Base-by-base conservation (phyloP, 1,140 invertebrate genomes). In the Pygmarrhopalites habei region DNA sequence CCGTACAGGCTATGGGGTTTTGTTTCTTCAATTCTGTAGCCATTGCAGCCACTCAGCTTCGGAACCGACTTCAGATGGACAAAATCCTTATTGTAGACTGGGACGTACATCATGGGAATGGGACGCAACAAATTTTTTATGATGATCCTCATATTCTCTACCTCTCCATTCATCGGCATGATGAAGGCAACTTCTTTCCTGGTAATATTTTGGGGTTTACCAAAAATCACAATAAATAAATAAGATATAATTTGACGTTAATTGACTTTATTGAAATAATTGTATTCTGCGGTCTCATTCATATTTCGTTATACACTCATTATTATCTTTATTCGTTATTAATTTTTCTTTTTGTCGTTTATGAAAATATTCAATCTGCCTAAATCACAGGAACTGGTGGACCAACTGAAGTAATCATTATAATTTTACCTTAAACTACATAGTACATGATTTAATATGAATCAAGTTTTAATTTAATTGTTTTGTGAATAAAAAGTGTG, bases 21-120 rank as follows among this genome's bases (percentile, higher is more conserved):
- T 99, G 97, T 77, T 99, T 97, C 81, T 99, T 99, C 79, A 99
- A 99, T 80, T 95, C 95, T 41, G 86, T 99, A n/a, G 93, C 95
- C 12, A 91, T 99, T 69, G 93, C 96, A 26, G 92, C 95, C 30
- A 86, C 90, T 73, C 80, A 94, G 58, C 77, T 97, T 41, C 86
- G 91, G 71, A 86, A 90, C 70, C 86, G 89, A 69, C 82, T 92
- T 52, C 86, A 90, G 60, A 78, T 92, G 39, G 85, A 89, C 71
- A 88, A 88, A 77, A 92, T 99, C 75, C 82, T 98, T 53, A 94
- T 99, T 72, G 83, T 99, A 23, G 96, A 99, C 77, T 99, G 95
- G 95, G 96, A 98, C 79, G 94, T 99, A 57, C 97, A 99, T 78
- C 96, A 99, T 80, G 96, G 97, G 17, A 99, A 99, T 80, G 96